A percentile compares a stretch with the other conserved stretches of the same genome.
Evolutionary conservation across 2,797 vertebrate genomes (phyloP).

Genomic region (Aldrovandia affinis): DNA sequence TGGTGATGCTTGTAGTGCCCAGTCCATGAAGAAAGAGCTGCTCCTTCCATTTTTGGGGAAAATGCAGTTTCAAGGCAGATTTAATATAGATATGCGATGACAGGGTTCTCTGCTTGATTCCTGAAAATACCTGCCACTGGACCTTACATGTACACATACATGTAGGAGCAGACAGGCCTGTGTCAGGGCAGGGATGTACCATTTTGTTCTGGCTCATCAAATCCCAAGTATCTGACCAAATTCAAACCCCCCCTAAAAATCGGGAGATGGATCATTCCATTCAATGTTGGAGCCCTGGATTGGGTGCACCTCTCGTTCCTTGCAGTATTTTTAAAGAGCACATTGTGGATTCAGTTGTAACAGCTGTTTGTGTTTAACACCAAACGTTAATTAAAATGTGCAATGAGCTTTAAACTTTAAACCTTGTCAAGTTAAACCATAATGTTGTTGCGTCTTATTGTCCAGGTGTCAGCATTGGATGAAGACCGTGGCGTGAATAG

Average conservation of each 20-base stretch:
- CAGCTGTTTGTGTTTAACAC: not conserved
- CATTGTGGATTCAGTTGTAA: not conserved
- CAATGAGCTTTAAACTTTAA: slow-evolving; percentile 9
- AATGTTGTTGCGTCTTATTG: slow-evolving; percentile 35
- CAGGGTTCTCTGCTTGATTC: not conserved
- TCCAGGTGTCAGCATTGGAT: slow-evolving; percentile 71
- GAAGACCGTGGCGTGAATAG: slow-evolving; percentile 70
- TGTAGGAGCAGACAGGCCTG: not conserved
- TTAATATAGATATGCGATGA: not conserved
- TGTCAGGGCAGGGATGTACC: not conserved
- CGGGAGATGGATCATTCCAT: not conserved
- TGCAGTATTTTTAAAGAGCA: not conserved
- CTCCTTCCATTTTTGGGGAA: not conserved
- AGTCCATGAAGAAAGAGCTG: not conserved
- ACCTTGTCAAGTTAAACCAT: slow-evolving; percentile 1
- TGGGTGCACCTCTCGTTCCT: not conserved
- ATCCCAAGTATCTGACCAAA: not conserved
- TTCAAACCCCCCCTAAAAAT: not conserved
- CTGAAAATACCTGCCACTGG: not conserved
- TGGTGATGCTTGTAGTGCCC: not conserved
- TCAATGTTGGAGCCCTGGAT: not conserved
- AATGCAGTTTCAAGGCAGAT: not conserved
- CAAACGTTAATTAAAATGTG: not conserved
- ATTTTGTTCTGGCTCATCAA: not conserved
- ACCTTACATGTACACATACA: not conserved